A percentile compares a stretch with the other conserved stretches of the same genome.
These are phyloP conservation scores for Carabus problematicus DNA, from an alignment of 2,888 invertebrate species.

Conservation along the genomic window DNA sequence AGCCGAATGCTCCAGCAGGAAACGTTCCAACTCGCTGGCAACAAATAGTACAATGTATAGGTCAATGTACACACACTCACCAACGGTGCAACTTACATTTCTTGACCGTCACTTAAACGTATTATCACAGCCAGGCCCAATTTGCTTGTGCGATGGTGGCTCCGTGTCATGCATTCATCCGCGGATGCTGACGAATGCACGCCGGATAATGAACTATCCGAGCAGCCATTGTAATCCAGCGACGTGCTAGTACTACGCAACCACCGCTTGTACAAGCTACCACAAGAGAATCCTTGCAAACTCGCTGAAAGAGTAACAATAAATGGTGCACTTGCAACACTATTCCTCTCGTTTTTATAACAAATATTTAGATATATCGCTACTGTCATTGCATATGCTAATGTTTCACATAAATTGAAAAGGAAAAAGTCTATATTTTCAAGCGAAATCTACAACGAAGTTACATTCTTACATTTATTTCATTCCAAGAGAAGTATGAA, in stretches of 20 bases:
- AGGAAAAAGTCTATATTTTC: too few relatives aligned
- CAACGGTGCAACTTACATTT: slow-evolving; percentile 57
- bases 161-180: slow-evolving; percentile 45
- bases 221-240: slow-evolving; percentile 58
- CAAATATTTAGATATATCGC: too few relatives aligned
- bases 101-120: slow-evolving; percentile 63
- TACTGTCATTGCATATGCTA: too few relatives aligned
- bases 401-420: too few relatives aligned
- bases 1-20: slow-evolving; percentile 82
- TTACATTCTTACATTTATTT: too few relatives aligned
- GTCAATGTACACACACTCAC: too few relatives aligned
- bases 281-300: slow-evolving; percentile 54
- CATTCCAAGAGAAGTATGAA: too few relatives aligned
- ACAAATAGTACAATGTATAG: slow-evolving; percentile 30
- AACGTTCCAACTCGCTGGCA: slow-evolving; percentile 71
- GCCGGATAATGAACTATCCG: slow-evolving; percentile 45
- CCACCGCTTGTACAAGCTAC: slow-evolving; percentile 64
- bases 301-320: slow-evolving; percentile 17
- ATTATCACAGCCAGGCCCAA: slow-evolving; percentile 74
- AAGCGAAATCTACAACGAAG: too few relatives aligned
- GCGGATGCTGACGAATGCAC: slow-evolving; percentile 45
- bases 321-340: background rate
- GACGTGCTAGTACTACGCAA: slow-evolving; percentile 64
- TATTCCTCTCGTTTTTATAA: too few relatives aligned
- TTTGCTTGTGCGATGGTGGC: slow-evolving; percentile 57